Conservation (phyloP, 2,888 invertebrate genomes). For the Calliscelio sp. region DNA sequence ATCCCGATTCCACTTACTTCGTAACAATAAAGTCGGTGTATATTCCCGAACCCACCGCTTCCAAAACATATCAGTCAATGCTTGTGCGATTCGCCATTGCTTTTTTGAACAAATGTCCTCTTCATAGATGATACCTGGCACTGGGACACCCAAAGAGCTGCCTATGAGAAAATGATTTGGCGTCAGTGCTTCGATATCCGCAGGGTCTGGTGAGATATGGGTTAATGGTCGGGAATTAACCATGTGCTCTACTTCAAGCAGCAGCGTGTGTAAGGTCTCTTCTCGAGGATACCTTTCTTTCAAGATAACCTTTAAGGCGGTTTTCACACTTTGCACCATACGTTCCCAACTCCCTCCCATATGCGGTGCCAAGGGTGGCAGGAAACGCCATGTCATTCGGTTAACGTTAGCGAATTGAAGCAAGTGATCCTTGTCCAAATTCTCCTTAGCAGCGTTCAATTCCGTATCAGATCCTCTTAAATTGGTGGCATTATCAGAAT, state of each 20-base stretch:
- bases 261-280: background rate
- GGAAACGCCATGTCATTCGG: background rate
- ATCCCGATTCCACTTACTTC: too few species aligned
- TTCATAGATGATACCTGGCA: too few species aligned
- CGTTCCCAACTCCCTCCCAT: constrained; percentile 18
- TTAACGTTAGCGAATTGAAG: background rate
- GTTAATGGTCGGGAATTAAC: constrained; percentile 65
- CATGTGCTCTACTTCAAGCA: constrained; percentile 1
- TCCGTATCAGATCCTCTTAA: background rate
- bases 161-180: constrained; percentile 69
- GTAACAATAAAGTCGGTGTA: too few species aligned
- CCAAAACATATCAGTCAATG: background rate
- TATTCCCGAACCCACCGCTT: background rate
- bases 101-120: too few species aligned
- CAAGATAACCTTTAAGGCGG: background rate
- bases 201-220: constrained; percentile 75
- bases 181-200: constrained; percentile 65
- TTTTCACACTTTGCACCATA: background rate
- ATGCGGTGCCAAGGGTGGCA: background rate
- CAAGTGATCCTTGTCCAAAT: too few species aligned
- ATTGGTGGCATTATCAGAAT: constrained; percentile 20
- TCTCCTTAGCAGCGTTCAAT: background rate
- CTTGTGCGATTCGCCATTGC: background rate
- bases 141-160: background rate
- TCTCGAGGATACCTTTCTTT: background rate